Base-by-base conservation (phyloP, 2,113 vertebrate genomes). In the Dolichallabes microphthalmus region DNA sequence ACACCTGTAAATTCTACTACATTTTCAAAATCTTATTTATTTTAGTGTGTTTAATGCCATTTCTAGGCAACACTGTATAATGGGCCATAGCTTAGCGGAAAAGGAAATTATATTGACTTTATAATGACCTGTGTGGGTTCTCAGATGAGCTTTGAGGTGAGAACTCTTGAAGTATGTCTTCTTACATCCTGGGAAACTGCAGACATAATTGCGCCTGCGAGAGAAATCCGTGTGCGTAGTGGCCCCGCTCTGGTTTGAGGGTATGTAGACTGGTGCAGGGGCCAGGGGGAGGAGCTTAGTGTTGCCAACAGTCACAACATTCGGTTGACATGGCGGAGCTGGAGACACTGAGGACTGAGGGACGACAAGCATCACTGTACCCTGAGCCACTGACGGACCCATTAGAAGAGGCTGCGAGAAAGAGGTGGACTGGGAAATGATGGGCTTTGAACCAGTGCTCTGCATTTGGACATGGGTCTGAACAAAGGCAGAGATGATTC, bases 91-190 rank as follows among this genome's bases (percentile, higher is more conserved):
- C 25, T 17, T 6, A n/a, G 30, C 9, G 2, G 12, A 19, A 80
- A 35, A 45, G 8, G 20, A 61, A 64, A 30, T 2, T 45, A 22
- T 32, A 17, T 10, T 57, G 64, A 52, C 74, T 87, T 14, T 27
- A 75, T 58, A 92, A 94, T 2, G 91, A 99, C 98, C 98, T 88
- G 98, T 99, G 92, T 99, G 98, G 0, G 97, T 99, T 87, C 98
- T 96, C 77, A 99, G 96, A 89, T 99, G 98, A 35, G 97, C 98
- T 92, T 99, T 99, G 85, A 99, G 96, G 90, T 99, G 98, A 0
- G 98, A 99, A 58, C 98, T 99, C 93, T 99, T 99, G 93, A 99
- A 99, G 91, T 99, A 99, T 0, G 98, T 99, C 92, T 99, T 99
- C 91, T 96, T 96, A 94, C 98, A 99, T 63, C 97, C 97, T 0